Evolutionary conservation across 2,888 invertebrate species (phyloP).

Genomic region (Hypolimnas misippus): DNA sequence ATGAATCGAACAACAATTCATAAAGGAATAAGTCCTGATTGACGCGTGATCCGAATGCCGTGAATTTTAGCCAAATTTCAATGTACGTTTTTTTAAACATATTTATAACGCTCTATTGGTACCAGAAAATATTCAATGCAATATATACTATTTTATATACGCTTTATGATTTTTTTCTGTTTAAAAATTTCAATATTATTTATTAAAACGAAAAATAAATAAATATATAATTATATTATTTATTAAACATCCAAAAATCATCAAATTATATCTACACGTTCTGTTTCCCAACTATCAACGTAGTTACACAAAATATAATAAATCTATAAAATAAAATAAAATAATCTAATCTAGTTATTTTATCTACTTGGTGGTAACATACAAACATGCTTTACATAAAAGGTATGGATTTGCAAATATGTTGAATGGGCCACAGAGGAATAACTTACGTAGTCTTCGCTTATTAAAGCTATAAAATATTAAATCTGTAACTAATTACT

Average conservation of each 20-base stretch:
- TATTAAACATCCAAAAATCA: too few relatives aligned
- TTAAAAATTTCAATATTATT: not conserved
- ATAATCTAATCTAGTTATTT: not conserved
- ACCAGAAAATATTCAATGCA: slow-evolving; percentile 76
- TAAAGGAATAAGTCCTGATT: slow-evolving; percentile 68
- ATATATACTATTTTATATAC: slow-evolving; percentile 58
- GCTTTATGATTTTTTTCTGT: not conserved
- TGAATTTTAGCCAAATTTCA: slow-evolving; percentile 66
- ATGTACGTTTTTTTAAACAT: slow-evolving; percentile 62
- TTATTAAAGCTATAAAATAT: not conserved
- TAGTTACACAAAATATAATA: too few relatives aligned
- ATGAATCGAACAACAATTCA: slow-evolving; percentile 72
- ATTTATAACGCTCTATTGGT: slow-evolving; percentile 75
- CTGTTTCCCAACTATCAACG: too few relatives aligned
- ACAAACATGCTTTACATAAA: not conserved
- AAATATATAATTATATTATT: too few relatives aligned
- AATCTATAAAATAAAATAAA: not conserved
- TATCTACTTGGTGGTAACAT: not conserved
- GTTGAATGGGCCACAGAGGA: not conserved
- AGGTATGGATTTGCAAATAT: not conserved
- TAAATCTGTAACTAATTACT: too few relatives aligned
- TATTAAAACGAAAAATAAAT: not conserved
- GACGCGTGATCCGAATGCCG: slow-evolving; percentile 76
- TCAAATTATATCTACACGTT: too few relatives aligned
- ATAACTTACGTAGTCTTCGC: not conserved